Base-by-base conservation (phyloP, 2,888 invertebrate genomes). In the Arctia plantaginis region DNA sequence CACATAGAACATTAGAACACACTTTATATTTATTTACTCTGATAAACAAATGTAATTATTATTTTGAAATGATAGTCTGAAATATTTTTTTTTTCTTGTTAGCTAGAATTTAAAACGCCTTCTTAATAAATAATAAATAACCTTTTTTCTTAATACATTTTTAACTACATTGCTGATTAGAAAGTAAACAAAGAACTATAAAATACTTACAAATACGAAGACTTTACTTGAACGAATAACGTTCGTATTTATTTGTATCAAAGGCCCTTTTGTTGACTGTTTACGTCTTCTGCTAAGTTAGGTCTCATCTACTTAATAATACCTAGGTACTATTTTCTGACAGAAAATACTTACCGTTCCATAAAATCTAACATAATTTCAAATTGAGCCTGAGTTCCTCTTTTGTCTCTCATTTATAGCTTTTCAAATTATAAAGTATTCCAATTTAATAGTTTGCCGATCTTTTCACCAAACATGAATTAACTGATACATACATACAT, bases 301-400 rank as follows among this genome's bases (percentile, higher is more conserved):
- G 47, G 10, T 12, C 13, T 64, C 47, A 23, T 39, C 15, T 39
- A 33, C 8, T 30, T 23, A 20, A 62, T 55, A 20, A 0, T 23
- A n/a, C n/a, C n/a, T n/a, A n/a, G n/a, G n/a, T 51, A 55, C 23
- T 55, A 23, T 44, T 66, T 8, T 47, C 20, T 59, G 44, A 65
- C 2, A 23, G 23, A n/a, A 75, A 66, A 66, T 67, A 78, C 84
- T 71, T 75, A 85, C 85, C 64, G 70, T 76, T 86, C 85, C 86
- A 86, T 85, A 55, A 65, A 85, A 4, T 79, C 73, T 51, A 83
- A 30, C 74, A 85, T 74, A 39, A 82, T 73, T 75, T 80, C 77
- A 77, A 83, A 78, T 74, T 79, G 82, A 20, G 67, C 66, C 27
- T 72, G 70, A n/a, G 67, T 59, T 0, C 47, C 72, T 62, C 75